These are phyloP conservation scores for Psilopogon haemacephalus DNA, from an alignment of 2,113 vertebrate genomes.

Conservation along the genomic window DNA sequence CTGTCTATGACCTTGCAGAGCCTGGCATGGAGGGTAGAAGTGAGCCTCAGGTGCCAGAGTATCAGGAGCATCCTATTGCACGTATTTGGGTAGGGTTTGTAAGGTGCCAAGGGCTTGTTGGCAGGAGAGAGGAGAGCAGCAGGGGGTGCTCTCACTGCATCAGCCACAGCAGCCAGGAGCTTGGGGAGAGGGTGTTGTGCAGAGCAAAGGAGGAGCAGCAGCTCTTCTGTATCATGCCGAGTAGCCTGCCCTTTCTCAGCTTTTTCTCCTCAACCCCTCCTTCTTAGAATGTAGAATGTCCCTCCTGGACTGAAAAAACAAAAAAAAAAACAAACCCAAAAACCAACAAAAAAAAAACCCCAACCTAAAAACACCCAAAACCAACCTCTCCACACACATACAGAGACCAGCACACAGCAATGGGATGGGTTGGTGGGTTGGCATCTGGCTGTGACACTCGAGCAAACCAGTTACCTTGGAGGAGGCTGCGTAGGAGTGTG, in stretches of 20 bases:
- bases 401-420: fast-evolving
- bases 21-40: fast-evolving
- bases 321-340: too few species aligned
- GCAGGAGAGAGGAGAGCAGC: neutral
- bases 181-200: neutral
- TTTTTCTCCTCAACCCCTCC: neutral
- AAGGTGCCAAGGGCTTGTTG: neutral
- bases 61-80: fast-evolving
- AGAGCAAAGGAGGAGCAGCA: neutral
- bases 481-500: neutral
- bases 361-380: too few species aligned
- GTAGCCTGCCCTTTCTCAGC: neutral
- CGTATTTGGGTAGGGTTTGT: fast-evolving
- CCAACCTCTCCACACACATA: too few species aligned
- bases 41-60: fast-evolving
- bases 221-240: fast-evolving
- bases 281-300: neutral
- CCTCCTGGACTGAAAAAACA: neutral
- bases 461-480: neutral
- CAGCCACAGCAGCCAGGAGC: neutral
- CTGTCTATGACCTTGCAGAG: fast-evolving
- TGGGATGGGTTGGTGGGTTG: neutral
- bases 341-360: neutral
- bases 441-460: neutral
- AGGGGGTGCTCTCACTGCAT: slow-evolving; percentile 52